Conservation (phyloP, 2,888 invertebrate genomes). For the Esperia sulphurella region DNA sequence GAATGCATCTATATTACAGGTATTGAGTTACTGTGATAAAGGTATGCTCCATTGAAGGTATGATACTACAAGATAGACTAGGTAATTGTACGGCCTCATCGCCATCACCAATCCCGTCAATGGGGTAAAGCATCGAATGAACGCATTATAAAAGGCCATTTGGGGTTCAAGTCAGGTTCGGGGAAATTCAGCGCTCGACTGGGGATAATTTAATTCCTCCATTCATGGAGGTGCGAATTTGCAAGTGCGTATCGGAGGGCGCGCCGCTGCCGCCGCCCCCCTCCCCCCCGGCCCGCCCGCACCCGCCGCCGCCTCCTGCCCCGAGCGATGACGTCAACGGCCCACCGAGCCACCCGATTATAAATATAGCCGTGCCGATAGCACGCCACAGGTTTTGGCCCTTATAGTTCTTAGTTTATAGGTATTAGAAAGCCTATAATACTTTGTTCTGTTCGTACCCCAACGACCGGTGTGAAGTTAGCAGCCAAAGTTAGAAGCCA, state of each 20-base stretch:
- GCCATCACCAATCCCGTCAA: not conserved
- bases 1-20: not conserved
- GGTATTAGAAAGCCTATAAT: slow-evolving; percentile 22
- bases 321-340: slow-evolving; percentile 64
- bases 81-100: not conserved
- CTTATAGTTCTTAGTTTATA: slow-evolving; percentile 38
- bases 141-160: slow-evolving; percentile 28
- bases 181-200: slow-evolving; percentile 49
- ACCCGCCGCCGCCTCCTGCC: slow-evolving; percentile 33
- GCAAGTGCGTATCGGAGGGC: slow-evolving; percentile 73
- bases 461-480: no score
- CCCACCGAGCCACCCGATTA: slow-evolving; percentile 67
- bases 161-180: slow-evolving; percentile 49
- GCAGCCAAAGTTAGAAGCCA: no score
- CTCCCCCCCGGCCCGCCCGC: slow-evolving; percentile 19
- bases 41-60: not conserved
- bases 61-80: not conserved
- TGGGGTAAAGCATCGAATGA: slow-evolving; percentile 1
- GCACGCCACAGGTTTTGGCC: slow-evolving; percentile 73
- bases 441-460: not conserved
- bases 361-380: slow-evolving; percentile 70
- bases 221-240: slow-evolving; percentile 76
- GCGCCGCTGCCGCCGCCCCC: slow-evolving; percentile 39
- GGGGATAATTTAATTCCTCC: slow-evolving; percentile 69
- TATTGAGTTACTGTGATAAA: not conserved